Percentiles rank a stretch among this genome's conserved stretches.
Evolutionary conservation across 30 jellyfish, hydroid and myxozoan species (phyloP).

Genomic region (Turritopsis rubra): DNA sequence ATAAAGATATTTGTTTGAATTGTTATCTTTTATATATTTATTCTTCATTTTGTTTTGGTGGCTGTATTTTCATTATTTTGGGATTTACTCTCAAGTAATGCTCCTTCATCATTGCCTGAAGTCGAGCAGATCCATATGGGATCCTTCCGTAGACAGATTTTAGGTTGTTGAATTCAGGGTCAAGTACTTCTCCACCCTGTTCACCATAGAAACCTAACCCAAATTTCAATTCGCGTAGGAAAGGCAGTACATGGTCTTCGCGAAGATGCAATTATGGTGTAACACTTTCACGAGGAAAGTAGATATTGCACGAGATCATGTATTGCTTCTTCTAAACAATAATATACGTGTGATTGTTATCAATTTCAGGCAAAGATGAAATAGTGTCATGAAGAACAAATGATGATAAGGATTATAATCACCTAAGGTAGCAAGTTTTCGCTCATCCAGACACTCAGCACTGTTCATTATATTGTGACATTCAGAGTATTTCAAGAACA

Average conservation of each 20-base stretch:
- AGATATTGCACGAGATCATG: neutral
- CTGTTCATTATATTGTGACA: neutral
- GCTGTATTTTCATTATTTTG: neutral
- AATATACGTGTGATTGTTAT: neutral
- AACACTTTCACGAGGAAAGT: neutral
- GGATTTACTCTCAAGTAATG: neutral
- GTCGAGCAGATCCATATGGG: neutral
- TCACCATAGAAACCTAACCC: constrained; percentile 1
- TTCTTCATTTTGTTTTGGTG: neutral
- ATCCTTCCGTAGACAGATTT: neutral
- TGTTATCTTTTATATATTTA: too few relatives aligned
- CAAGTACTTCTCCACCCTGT: constrained; percentile 3
- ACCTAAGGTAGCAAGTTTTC: neutral
- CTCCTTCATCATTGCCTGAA: neutral
- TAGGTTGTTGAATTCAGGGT: neutral
- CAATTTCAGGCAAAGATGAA: neutral
- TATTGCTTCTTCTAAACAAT: neutral
- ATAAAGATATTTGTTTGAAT: too few relatives aligned
- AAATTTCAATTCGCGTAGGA: neutral
- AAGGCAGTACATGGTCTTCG: neutral
- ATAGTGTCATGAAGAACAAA: too few relatives aligned
- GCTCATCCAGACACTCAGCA: neutral
- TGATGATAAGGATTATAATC: neutral
- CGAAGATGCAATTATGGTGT: neutral
- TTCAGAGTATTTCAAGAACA: neutral